Evolutionary conservation across 2,888 invertebrate species (phyloP).

Genomic region (Drosophila niveifrons): DNA sequence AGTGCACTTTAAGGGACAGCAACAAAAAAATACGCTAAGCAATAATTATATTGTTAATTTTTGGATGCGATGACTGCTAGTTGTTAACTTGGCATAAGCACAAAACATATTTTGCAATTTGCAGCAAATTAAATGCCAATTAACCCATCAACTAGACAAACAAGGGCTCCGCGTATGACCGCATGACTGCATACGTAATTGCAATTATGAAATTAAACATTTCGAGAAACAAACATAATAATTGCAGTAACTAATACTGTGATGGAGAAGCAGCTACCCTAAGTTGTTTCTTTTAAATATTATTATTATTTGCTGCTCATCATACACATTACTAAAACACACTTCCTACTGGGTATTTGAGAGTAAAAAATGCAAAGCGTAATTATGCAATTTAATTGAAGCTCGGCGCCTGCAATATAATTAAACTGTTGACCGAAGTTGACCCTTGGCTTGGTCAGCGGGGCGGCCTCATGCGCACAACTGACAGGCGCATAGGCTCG

Average conservation of each 20-base stretch:
- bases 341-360: conserved; percentile 1
- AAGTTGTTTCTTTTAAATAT: not conserved
- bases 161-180: conserved; percentile 26
- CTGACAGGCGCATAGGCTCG: conserved; percentile 75
- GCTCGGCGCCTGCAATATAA: conserved; percentile 61
- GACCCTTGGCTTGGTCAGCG: conserved; percentile 51
- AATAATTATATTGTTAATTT: conserved; percentile 1
- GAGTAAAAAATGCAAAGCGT: conserved; percentile 15
- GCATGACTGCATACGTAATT: conserved; percentile 55
- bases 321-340: not conserved
- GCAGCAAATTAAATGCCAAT: conserved; percentile 75
- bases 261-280: not conserved
- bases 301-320: not conserved
- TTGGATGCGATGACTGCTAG: not conserved
- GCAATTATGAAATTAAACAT: conserved; percentile 79
- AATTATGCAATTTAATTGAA: conserved; percentile 46
- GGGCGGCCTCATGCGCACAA: conserved; percentile 16
- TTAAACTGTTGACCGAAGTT: conserved; percentile 69
- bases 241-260: not conserved
- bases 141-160: conserved; percentile 66
- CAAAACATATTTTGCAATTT: conserved; percentile 53
- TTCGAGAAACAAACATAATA: conserved; percentile 62
- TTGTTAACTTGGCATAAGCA: conserved; percentile 4
- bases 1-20: not conserved
- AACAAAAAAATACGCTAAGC: not conserved